phyloP scores from a whole-genome alignment of 2,113 vertebrate species.

The Perca fluviatilis region DNA sequence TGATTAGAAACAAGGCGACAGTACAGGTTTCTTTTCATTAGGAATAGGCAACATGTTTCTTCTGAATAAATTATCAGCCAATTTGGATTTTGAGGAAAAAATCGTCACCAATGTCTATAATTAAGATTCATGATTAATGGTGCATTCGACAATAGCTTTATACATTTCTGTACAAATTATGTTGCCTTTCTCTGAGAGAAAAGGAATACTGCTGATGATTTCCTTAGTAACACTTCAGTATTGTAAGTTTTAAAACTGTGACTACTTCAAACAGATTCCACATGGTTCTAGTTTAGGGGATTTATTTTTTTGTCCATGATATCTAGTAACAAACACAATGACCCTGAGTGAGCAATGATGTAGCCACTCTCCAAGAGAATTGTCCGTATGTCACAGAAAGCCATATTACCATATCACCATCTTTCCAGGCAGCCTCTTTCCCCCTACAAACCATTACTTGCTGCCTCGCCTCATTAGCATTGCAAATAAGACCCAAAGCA shows the following conservation, averaged over 20 bases:
- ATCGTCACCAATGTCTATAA: background rate
- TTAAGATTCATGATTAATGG: background rate
- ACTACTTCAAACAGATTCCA: background rate
- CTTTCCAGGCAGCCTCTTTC: conserved; percentile 65
- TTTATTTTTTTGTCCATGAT: conserved; percentile 12
- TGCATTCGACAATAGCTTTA: background rate
- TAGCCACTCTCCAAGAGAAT: conserved; percentile 27
- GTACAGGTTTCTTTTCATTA: conserved; percentile 8
- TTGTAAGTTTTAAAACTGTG: background rate
- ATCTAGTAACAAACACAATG: conserved; percentile 29
- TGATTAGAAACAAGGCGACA: background rate
- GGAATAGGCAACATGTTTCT: background rate
- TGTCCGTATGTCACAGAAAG: conserved; percentile 47
- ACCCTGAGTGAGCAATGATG: conserved; percentile 42
- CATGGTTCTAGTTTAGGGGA: background rate
- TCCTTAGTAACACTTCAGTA: background rate
- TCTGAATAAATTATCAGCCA: background rate
- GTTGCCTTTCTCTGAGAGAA: background rate
- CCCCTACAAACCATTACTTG: conserved; percentile 68
- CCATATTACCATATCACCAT: conserved; percentile 71
- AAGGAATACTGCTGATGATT: background rate
- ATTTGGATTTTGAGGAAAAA: background rate
- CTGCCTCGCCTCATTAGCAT: conserved; percentile 80
- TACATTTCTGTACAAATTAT: background rate
- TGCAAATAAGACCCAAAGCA: conserved; percentile 78